Evolutionary conservation across 2,888 invertebrate genomes (phyloP).

Genomic region (Dicranocentrus wangi): DNA sequence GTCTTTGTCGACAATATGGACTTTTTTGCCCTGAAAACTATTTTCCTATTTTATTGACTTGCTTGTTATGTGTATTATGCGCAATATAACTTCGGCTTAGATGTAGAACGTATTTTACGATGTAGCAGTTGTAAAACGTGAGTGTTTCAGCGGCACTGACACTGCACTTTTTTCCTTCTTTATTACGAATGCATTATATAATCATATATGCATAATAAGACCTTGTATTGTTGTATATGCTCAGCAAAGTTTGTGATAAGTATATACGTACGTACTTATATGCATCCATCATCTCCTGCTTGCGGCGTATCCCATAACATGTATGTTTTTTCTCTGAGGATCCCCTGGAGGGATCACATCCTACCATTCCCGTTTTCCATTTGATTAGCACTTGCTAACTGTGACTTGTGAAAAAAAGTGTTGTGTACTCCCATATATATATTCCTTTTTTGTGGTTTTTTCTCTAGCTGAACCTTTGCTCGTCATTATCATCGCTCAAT

Average conservation of each 20-base stretch:
- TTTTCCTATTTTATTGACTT: conserved; percentile 37
- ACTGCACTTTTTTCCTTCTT: not conserved
- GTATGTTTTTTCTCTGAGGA: conserved; percentile 22
- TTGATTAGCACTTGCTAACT: conserved; percentile 41
- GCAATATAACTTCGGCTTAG: not conserved
- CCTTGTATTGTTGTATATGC: not conserved
- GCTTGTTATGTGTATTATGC: not conserved
- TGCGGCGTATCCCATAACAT: too few species aligned
- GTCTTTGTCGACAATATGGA: conserved; percentile 5
- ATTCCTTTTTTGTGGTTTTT: not conserved
- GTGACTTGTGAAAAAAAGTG: conserved; percentile 43
- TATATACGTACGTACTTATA: not conserved
- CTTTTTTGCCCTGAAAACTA: conserved; percentile 45
- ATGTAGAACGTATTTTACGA: conserved; percentile 38
- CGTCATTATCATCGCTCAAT: conserved; percentile 26
- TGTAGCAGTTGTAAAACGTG: conserved; percentile 10
- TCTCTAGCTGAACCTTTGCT: conserved; percentile 29
- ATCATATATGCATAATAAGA: not conserved
- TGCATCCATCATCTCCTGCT: too few species aligned
- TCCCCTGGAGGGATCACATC: conserved; percentile 54
- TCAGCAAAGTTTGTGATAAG: not conserved
- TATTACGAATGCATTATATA: conserved; percentile 7
- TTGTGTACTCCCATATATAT: conserved; percentile 15
- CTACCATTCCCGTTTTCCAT: conserved; percentile 52
- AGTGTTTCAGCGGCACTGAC: not conserved